Percentiles rank a stretch among this genome's conserved stretches.
These are phyloP conservation scores for Danaus plexippus DNA, from an alignment of 1,140 invertebrate genomes.

Conservation along the genomic window DNA sequence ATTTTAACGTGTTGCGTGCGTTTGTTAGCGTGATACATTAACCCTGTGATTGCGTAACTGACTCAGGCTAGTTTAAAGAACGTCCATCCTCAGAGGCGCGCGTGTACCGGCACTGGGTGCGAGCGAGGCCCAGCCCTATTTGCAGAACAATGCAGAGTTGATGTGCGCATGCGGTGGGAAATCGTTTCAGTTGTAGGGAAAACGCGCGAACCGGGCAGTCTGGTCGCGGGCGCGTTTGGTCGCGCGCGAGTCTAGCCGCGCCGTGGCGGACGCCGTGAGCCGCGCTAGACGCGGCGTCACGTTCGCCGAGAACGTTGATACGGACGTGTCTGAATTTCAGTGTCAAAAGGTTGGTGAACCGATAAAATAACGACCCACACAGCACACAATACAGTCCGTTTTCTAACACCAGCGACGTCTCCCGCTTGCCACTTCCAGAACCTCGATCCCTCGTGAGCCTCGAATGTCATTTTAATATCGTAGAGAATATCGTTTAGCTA, in stretches of 20 bases:
- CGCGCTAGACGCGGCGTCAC: conserved; percentile 64
- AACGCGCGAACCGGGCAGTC: conserved; percentile 62
- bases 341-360: conserved; percentile 70
- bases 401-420: conserved; percentile 26
- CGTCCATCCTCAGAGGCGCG: no score
- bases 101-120: conserved; percentile 32
- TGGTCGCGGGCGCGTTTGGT: conserved; percentile 53
- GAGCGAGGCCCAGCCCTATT: conserved; percentile 60
- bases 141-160: conserved; percentile 67
- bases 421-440: conserved; percentile 21
- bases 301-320: conserved; percentile 57
- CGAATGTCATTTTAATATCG: conserved; percentile 43
- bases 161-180: conserved; percentile 65
- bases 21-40: no score
- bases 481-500: conserved; percentile 7
- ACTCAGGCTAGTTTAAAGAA: no score
- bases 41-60: no score
- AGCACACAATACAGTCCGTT: conserved; percentile 23
- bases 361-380: conserved; percentile 41
- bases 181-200: conserved; percentile 56
- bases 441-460: conserved; percentile 39
- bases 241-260: conserved; percentile 54
- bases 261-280: conserved; percentile 61
- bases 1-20: no score
- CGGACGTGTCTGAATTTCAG: conserved; percentile 61